Evolutionary conservation across 2,888 invertebrate species (phyloP).

Genomic region (Hemicrepidius hirtus): DNA sequence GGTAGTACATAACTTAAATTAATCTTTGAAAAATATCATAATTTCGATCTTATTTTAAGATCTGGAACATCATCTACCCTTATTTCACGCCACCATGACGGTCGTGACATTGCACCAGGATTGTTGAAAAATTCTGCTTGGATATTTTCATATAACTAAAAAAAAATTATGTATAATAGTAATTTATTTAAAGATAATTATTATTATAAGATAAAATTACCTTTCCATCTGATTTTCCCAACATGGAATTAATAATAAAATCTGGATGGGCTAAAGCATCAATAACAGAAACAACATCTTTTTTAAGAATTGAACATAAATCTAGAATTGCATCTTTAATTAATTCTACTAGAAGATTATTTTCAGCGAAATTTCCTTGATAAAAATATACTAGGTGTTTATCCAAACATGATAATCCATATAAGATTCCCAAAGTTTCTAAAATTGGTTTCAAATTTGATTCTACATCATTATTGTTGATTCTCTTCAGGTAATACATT

Average conservation of each 20-base stretch:
- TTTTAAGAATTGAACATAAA: slow-evolving; percentile 82
- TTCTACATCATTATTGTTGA: slow-evolving; percentile 68
- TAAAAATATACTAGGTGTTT: slow-evolving; percentile 78
- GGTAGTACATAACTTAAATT: too few relatives aligned
- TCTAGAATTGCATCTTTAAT: slow-evolving; percentile 81
- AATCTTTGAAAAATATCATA: too few relatives aligned
- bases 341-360: slow-evolving; percentile 73
- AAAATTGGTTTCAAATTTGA: slow-evolving; percentile 69
- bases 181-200: too few relatives aligned
- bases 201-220: slow-evolving; percentile 64
- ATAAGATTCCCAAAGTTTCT: slow-evolving; percentile 74
- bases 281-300: slow-evolving; percentile 84
- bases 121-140: slow-evolving; percentile 82
- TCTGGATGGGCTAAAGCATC: slow-evolving; percentile 94
- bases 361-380: slow-evolving; percentile 73
- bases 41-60: slow-evolving; percentile 61
- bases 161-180: slow-evolving; percentile 44
- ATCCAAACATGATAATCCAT: slow-evolving; percentile 76
- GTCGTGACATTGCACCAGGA: slow-evolving; percentile 81
- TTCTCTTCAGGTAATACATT: slow-evolving; percentile 73
- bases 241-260: slow-evolving; percentile 89
- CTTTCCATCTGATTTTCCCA: slow-evolving; percentile 90
- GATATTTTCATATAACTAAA: slow-evolving; percentile 83
- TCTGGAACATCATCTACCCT: slow-evolving; percentile 52
- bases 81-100: slow-evolving; percentile 83